These are phyloP conservation scores for Tetranychus truncatus DNA, from an alignment of 2,888 invertebrate genomes.

Conservation along the genomic window DNA sequence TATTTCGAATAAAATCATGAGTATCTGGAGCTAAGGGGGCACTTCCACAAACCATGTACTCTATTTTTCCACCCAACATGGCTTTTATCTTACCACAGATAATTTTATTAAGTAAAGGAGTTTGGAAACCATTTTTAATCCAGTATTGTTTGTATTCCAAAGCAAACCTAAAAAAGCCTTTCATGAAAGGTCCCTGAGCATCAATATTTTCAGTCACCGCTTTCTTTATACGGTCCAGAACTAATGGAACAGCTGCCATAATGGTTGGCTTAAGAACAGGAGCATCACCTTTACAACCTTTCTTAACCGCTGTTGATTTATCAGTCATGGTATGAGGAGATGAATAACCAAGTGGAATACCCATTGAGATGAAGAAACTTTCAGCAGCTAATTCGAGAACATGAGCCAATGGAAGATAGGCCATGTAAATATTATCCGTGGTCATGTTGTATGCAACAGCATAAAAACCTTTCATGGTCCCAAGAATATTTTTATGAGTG, in stretches of 20 bases:
- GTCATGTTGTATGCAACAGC: slow-evolving; percentile 21
- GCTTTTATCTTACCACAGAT: slow-evolving; percentile 47
- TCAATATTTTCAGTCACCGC: slow-evolving; percentile 79
- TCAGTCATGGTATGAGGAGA: slow-evolving; percentile 60
- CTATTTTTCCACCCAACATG: slow-evolving; percentile 69
- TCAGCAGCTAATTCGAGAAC: slow-evolving; percentile 81
- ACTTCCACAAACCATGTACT: slow-evolving; percentile 76
- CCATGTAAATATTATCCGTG: slow-evolving; percentile 60
- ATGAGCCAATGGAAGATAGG: slow-evolving; percentile 88
- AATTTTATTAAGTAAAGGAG: slow-evolving; percentile 38
- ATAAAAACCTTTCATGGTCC: slow-evolving; percentile 25
- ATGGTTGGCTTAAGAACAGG: slow-evolving; percentile 74
- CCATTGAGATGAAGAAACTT: slow-evolving; percentile 58
- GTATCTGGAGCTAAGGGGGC: slow-evolving; percentile 89
- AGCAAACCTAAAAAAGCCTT: slow-evolving; percentile 77
- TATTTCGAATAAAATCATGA: slow-evolving; percentile 75
- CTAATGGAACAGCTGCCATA: slow-evolving; percentile 84
- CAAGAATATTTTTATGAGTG: slow-evolving; percentile 26
- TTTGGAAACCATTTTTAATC: slow-evolving; percentile 43
- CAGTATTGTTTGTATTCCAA: slow-evolving; percentile 78
- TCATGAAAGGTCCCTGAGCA: slow-evolving; percentile 53
- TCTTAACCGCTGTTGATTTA: slow-evolving; percentile 77
- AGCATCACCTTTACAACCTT: slow-evolving; percentile 83
- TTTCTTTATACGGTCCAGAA: slow-evolving; percentile 42
- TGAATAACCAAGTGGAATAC: slow-evolving; percentile 86